These are phyloP conservation scores for Smithornis capensis DNA, from an alignment of 2,113 vertebrate genomes.

Conservation along the genomic window DNA sequence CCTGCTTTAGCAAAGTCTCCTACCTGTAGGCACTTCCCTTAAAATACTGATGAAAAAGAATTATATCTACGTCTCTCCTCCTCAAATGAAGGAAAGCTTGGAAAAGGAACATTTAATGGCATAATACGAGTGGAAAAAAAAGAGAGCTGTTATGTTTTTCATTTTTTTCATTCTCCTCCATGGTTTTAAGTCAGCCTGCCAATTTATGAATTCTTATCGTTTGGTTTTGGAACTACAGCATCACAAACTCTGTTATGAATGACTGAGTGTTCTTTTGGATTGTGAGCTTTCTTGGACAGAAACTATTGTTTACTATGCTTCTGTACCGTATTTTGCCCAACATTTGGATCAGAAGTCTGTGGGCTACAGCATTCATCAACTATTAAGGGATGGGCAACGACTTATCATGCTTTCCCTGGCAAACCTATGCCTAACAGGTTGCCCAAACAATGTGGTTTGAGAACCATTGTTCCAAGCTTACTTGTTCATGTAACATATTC, in stretches of 20 bases:
- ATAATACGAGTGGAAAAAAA: background rate
- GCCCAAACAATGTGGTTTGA: background rate
- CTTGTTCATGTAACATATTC: background rate
- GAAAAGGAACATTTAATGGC: background rate
- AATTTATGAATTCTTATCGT: background rate
- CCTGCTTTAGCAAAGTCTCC: background rate
- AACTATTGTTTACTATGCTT: background rate
- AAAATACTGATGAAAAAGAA: background rate
- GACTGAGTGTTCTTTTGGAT: background rate
- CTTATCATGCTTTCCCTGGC: background rate
- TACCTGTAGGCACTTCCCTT: background rate
- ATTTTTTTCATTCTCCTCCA: background rate
- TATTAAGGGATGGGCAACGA: background rate
- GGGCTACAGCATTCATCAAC: background rate
- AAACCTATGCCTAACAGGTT: background rate
- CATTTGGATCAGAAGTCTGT: background rate
- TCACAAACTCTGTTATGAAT: background rate
- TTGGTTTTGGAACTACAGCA: background rate
- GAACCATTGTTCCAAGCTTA: background rate
- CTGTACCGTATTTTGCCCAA: background rate
- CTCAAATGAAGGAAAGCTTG: background rate
- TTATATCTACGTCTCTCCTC: no score
- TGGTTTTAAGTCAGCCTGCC: background rate
- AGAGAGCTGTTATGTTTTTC: background rate
- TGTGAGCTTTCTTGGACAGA: background rate